phyloP scores from a whole-genome alignment of 2,797 vertebrate genomes.

The Siniperca undulata region DNA sequence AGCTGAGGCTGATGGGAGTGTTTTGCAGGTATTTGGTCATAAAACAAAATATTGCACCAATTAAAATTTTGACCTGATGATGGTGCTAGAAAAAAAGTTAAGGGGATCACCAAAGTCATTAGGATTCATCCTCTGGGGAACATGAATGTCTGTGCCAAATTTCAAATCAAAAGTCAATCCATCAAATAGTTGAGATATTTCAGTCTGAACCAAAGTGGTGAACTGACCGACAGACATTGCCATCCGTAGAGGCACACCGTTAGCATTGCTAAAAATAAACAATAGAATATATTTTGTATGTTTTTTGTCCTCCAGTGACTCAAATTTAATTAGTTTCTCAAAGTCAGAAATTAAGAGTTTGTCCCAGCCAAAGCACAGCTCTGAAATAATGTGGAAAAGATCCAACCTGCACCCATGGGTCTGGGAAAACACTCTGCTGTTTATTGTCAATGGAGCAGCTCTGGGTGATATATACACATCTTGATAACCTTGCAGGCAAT shows the following conservation, averaged over 20 bases:
- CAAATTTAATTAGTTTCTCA: background rate
- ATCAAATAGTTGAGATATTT: background rate
- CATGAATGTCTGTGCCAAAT: background rate
- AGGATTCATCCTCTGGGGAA: background rate
- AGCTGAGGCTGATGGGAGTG: background rate
- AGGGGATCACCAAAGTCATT: background rate
- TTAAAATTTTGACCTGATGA: background rate
- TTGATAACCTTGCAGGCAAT: background rate
- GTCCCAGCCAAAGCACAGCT: background rate
- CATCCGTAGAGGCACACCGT: background rate
- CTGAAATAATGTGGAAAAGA: constrained; percentile 1
- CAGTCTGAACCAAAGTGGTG: background rate
- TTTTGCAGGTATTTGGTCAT: background rate
- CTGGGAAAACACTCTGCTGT: background rate
- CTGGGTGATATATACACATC: background rate
- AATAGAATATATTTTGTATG: background rate
- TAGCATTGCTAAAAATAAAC: background rate
- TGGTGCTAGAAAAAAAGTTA: background rate
- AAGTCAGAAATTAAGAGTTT: background rate
- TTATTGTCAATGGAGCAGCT: constrained; percentile 2
- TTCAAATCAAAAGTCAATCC: background rate
- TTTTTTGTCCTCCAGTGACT: background rate
- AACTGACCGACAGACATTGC: too few species aligned
- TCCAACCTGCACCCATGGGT: background rate
- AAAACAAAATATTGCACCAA: background rate